A percentile compares a stretch with the other conserved stretches of the same genome.
Evolutionary conservation across 2,113 vertebrate species (phyloP).

Genomic region (Podarcis cretensis): DNA sequence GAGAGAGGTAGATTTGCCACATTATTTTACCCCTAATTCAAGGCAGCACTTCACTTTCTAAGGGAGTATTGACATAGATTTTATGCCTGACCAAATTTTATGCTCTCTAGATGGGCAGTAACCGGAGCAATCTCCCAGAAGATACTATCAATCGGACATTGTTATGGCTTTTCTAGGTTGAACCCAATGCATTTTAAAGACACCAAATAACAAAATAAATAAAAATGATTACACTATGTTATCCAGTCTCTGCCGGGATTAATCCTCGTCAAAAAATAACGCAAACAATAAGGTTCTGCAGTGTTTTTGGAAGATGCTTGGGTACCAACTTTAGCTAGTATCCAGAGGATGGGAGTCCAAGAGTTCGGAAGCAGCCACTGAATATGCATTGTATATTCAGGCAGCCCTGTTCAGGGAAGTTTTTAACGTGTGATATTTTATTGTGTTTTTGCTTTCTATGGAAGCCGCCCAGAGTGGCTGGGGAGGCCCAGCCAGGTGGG

Average conservation of each 20-base stretch:
- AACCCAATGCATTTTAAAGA: background rate
- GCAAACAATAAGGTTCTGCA: background rate
- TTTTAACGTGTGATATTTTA: too few species aligned
- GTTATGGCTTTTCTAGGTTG: background rate
- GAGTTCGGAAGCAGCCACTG: background rate
- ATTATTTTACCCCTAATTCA: background rate
- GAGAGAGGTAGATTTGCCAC: background rate
- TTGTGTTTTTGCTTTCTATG: too few species aligned
- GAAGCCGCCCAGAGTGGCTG: too few species aligned
- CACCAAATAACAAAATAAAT: background rate
- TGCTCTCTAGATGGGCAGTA: background rate
- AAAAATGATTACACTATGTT: background rate
- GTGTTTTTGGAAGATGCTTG: background rate
- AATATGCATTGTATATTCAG: background rate
- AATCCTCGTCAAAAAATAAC: background rate
- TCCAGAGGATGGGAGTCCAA: background rate
- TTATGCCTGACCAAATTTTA: too few species aligned
- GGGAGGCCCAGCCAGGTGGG: too few species aligned
- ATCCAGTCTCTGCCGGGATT: background rate
- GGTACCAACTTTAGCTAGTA: background rate
- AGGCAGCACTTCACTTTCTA: background rate
- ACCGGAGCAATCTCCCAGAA: background rate
- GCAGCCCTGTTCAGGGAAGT: too few species aligned
- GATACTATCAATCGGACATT: background rate
- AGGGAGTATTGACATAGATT: background rate